These are phyloP conservation scores for Neodon shergylaensis DNA, from an alignment of 2,113 vertebrate genomes.

Conservation along the genomic window DNA sequence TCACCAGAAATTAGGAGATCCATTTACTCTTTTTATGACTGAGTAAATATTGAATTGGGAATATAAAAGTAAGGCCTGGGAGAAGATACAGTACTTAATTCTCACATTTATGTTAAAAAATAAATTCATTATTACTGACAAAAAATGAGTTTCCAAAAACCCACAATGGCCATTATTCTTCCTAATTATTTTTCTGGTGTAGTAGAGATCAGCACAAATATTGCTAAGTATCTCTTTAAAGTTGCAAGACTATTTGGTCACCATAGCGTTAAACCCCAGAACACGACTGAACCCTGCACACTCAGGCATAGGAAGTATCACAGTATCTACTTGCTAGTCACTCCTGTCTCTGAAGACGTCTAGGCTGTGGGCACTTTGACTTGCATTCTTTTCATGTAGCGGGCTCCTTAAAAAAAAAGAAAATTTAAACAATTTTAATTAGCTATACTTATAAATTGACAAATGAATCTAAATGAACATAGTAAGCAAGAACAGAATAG, in stretches of 20 bases:
- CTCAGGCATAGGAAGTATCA: conserved; percentile 67
- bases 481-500: conserved; percentile 59
- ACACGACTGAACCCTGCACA: conserved; percentile 49
- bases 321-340: conserved; percentile 59
- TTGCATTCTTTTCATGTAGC: conserved; percentile 77
- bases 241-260: neutral
- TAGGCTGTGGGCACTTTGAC: conserved; percentile 70
- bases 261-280: neutral
- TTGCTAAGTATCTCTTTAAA: conserved; percentile 59
- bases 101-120: conserved; percentile 40
- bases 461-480: conserved; percentile 73
- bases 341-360: conserved; percentile 69
- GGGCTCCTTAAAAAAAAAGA: conserved; percentile 77
- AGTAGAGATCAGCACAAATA: neutral
- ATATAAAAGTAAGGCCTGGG: neutral
- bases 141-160: conserved; percentile 31
- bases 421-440: conserved; percentile 80
- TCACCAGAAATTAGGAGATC: neutral
- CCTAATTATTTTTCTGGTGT: conserved; percentile 30
- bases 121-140: conserved; percentile 47
- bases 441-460: conserved; percentile 69
- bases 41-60: neutral
- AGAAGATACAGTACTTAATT: conserved; percentile 30
- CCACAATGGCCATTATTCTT: neutral
- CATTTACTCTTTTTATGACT: neutral